Percentiles rank a stretch among this genome's conserved stretches.
Evolutionary conservation across 1,140 invertebrate genomes (phyloP).

Genomic region (Drosophila arawakana): DNA sequence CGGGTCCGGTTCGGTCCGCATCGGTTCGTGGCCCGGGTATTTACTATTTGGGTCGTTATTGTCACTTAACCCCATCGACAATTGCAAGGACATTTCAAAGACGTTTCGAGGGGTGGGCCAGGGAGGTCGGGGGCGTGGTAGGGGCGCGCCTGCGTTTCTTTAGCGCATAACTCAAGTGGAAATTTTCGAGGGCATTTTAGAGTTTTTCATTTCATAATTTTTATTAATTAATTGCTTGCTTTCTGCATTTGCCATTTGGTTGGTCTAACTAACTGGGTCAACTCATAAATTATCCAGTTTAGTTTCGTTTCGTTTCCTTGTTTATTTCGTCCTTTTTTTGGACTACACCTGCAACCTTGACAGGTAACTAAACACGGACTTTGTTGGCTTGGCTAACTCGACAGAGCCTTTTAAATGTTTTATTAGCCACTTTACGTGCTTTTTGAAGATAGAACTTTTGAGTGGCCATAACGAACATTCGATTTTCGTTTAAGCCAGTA

Average conservation of each 20-base stretch:
- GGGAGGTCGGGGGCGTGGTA: no score
- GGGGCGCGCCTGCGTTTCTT: constrained; percentile 36
- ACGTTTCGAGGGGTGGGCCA: no score
- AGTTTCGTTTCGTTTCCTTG: constrained; percentile 5
- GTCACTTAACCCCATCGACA: constrained; percentile 2
- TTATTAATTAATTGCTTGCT: constrained; percentile 69
- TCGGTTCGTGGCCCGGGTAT: constrained; percentile 10
- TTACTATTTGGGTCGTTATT: constrained; percentile 56
- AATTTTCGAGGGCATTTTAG: constrained; percentile 22
- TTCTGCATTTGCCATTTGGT: constrained; percentile 47
- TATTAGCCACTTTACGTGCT: constrained; percentile 36
- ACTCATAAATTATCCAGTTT: constrained; percentile 58
- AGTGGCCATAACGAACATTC: constrained; percentile 5
- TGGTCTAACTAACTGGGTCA: constrained; percentile 32
- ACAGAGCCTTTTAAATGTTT: constrained; percentile 32
- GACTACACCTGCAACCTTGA: constrained; percentile 56
- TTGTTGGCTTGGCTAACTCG: constrained; percentile 9
- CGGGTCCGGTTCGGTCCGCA: no score
- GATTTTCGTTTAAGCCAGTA: neutral
- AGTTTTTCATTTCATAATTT: constrained; percentile 62
- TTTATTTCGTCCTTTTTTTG: constrained; percentile 7
- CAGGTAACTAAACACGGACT: constrained; percentile 38
- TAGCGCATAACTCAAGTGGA: constrained; percentile 58
- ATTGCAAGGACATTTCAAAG: constrained; percentile 76
- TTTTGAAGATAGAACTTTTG: constrained; percentile 17